Base-by-base conservation (phyloP, 2,113 vertebrate species). In the Arothron firmamentum region DNA sequence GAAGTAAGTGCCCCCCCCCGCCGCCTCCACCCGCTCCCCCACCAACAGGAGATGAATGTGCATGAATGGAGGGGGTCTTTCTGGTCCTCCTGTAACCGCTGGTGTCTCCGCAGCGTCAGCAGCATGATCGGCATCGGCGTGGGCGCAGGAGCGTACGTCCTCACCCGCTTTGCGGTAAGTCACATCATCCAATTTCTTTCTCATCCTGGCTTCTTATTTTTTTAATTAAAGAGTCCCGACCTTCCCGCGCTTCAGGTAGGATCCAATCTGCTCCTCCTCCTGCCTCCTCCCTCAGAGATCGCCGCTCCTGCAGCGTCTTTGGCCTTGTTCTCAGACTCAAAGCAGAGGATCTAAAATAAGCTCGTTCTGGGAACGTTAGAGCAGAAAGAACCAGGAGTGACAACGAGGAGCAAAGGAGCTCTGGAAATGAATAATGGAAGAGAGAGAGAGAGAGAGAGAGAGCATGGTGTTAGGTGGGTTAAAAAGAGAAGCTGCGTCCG, bases 61-160 rank as follows among this genome's bases (percentile, higher is more conserved):
- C 58, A 65, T 50, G 19, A 42, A 56, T 57, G 9, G 62, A 52
- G 8, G 17, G 6, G 63, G 70, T 1, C 21, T 59, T 23, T 61
- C 18, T 4, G 18, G 51, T 54, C 43, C 23, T 4, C 2, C 34
- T 12, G 4, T 79, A 74, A 78, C 62, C 2, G 17, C 2, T 31
- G 20, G 2, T 67, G 38, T 68, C 60, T 64, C 55, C 51, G 13
- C 77, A 92, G 90, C 78, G 80, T 92, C 60, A 90, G 76, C 85
- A 90, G 87, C 5, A 75, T 91, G 74, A 90, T 92, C 18, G 90
- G 72, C 28, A 91, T 92, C 2, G 90, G 90, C 6, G 90, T 92
- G 11, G 90, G 90, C 51, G 90, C 90, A 0, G 90, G 90, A 63
- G 90, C 90, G 0, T 92, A 92, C 76, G 79, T 91, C 71, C 87